Evolutionary conservation across 2,888 invertebrate genomes (phyloP).

Genomic region (Blastobasis adustella): DNA sequence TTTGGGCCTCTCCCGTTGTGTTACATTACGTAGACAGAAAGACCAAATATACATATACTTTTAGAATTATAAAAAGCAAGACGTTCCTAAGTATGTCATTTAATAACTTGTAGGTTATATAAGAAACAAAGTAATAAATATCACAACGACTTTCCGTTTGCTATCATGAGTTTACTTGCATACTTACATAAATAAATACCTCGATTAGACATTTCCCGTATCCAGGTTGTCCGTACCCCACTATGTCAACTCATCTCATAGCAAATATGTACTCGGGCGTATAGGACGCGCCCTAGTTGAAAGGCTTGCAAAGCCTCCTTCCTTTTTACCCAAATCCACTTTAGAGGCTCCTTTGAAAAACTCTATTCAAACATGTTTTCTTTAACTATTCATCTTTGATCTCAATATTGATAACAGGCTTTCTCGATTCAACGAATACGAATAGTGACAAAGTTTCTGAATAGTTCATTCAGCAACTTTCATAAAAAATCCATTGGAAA

Average conservation of each 20-base stretch:
- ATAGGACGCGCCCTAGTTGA: constrained; percentile 44
- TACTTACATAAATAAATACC: too few relatives aligned
- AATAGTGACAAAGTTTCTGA: background rate
- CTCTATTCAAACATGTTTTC: constrained; percentile 27
- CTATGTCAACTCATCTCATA: constrained; percentile 52
- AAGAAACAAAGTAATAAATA: too few relatives aligned
- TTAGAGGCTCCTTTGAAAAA: constrained; percentile 31
- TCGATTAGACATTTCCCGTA: too few relatives aligned
- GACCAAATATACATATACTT: too few relatives aligned
- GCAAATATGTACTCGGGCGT: constrained; percentile 46
- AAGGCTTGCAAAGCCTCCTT: constrained; percentile 34
- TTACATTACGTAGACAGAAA: too few relatives aligned
- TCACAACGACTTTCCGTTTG: too few relatives aligned
- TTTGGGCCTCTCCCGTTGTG: too few relatives aligned
- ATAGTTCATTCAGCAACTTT: background rate
- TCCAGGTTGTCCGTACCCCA: constrained; percentile 2
- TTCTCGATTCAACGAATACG: constrained; percentile 4
- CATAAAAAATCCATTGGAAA: background rate
- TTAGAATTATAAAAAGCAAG: too few relatives aligned
- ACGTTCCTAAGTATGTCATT: too few relatives aligned
- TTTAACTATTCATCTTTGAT: constrained; percentile 23
- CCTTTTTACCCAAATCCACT: constrained; percentile 46
- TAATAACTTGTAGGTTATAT: too few relatives aligned
- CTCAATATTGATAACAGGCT: constrained; percentile 20
- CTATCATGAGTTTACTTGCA: too few relatives aligned